Evolutionary conservation across 2,888 invertebrate genomes (phyloP).

Genomic region (Peribatodes rhomboidaria): DNA sequence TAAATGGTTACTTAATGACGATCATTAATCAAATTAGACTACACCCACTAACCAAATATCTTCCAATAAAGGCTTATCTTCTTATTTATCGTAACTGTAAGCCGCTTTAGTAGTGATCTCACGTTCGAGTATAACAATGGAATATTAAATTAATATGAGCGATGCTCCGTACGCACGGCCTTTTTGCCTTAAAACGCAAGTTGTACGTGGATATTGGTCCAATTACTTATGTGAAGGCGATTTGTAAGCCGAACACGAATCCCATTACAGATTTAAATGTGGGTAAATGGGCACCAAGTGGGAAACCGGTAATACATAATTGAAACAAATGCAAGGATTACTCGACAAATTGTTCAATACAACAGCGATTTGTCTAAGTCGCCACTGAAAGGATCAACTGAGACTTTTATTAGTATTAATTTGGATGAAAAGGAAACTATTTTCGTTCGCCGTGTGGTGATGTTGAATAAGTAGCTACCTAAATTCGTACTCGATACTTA

Average conservation of each 20-base stretch:
- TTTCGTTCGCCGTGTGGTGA: slow-evolving; percentile 3
- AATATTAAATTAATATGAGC: slow-evolving; percentile 58
- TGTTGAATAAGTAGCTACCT: not conserved
- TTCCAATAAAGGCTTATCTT: slow-evolving; percentile 40
- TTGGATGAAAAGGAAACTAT: slow-evolving; percentile 45
- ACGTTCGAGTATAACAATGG: slow-evolving; percentile 54
- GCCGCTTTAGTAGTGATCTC: slow-evolving; percentile 53
- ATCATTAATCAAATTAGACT: slow-evolving; percentile 69
- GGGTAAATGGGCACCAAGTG: slow-evolving; percentile 71
- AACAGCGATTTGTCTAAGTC: slow-evolving; percentile 84
- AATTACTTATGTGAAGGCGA: slow-evolving; percentile 63
- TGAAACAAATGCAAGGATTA: slow-evolving; percentile 85
- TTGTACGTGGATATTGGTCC: slow-evolving; percentile 60
- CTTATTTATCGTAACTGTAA: slow-evolving; percentile 27
- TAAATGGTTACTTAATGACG: slow-evolving; percentile 66
- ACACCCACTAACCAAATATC: slow-evolving; percentile 48
- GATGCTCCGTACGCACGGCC: slow-evolving; percentile 54
- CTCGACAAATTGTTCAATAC: slow-evolving; percentile 85
- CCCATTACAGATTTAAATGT: slow-evolving; percentile 68
- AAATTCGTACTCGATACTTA: too few species aligned
- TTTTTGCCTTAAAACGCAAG: slow-evolving; percentile 58
- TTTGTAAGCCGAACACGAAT: slow-evolving; percentile 74
- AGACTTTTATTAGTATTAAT: slow-evolving; percentile 71
- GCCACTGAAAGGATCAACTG: slow-evolving; percentile 71
- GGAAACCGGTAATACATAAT: slow-evolving; percentile 76